Evolutionary conservation across 2,888 invertebrate genomes (phyloP), one percentile per base, ranked within the genome.

Genomic region (Calliopum simillimum): DNA sequence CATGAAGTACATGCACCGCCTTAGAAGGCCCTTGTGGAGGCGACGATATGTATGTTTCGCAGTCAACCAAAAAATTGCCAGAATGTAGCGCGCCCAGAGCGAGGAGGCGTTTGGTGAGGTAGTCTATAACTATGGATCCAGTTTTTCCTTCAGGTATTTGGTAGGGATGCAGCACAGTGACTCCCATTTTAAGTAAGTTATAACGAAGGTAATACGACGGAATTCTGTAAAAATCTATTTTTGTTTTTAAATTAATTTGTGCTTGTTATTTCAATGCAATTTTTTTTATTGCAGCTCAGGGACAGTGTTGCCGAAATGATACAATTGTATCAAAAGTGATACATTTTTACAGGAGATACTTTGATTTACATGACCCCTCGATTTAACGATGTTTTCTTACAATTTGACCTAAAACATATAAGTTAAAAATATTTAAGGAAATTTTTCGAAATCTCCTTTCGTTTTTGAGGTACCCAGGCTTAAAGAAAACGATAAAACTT

Each of bases 61-160:
- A 98, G 82, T 98, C 98, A 0, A 98, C 97, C 63, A 95, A 86
- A 85, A 97, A 98, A 79, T 94, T 95, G 0, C 98, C 98, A 71
- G 93, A 91, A 81, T 94, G 96, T 0, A 91, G 87, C 0, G 97
- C 98, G 19, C 98, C 97, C 53, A 83, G 69, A 0, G 95, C 93
- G 47, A 93, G 87, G 23, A 98, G 90, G 21, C 97, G 89, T 84
- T 96, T 96, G 1, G 94, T 92, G 1, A 98, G 87, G 69, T 93
- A 88, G 76, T 98, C 98, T 71, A 98, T 93, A 0, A 93, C 93
- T 80, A 95, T 94, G 0, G 95, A 93, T 0, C 97, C 97, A n/a
- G 94, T 95, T 79, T 94, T 91, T 72, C 95, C 96, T 76, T 96
- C 96, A 0, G 93, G 92, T 67, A 95, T 91, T 1, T 95, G 95